Evolutionary conservation across 1,140 invertebrate genomes (phyloP), one percentile per base, ranked within the genome.

Genomic region (Panagrolaimus sp.): DNA sequence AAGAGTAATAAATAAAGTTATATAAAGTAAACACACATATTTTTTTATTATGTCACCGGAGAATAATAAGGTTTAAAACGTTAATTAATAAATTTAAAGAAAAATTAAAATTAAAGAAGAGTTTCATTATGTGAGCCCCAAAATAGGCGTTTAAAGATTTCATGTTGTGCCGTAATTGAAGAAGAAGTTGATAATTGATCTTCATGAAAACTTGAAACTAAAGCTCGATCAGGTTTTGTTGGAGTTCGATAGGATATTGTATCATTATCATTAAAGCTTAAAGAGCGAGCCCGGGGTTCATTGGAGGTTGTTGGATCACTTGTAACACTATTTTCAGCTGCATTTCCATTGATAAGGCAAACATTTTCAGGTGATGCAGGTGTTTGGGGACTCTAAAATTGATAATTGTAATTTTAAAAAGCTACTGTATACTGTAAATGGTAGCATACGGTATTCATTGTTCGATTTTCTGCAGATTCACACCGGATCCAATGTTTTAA

Each of bases 281-380:
- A 38, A 38, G 32, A 38, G 2, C 32, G 32, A 38, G 32, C 32
- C 2, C 32, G 32, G 7, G 2, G 7, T 38, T 7, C 32, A 58
- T 28, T 58, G 21, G 17, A 26, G 21, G 17, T 52, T 52, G 17
- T 26, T 28, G 52, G 52, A 12, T 58, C 52, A 21, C 32, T 38
- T 38, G 32, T 38, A 4, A 38, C 32, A 38, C 32, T 38, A 7
- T n/a, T 58, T 28, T 58, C 52, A 5, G 52, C 8, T 4, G 28
- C 21, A 58, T 58, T 21, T n/a, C 52, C 52, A 58, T 58, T 58
- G 17, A 58, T 58, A 58, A 58, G 52, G 52, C 52, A 58, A 28
- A 58, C 17, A 58, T 58, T 58, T 58, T 58, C 52, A 26, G 52
- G 52, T 4, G 52, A 58, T 26, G 21, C 52, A 21, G 52, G 52